phyloP scores from a whole-genome alignment of 2,888 invertebrate genomes.

The Athrips mouffetella region DNA sequence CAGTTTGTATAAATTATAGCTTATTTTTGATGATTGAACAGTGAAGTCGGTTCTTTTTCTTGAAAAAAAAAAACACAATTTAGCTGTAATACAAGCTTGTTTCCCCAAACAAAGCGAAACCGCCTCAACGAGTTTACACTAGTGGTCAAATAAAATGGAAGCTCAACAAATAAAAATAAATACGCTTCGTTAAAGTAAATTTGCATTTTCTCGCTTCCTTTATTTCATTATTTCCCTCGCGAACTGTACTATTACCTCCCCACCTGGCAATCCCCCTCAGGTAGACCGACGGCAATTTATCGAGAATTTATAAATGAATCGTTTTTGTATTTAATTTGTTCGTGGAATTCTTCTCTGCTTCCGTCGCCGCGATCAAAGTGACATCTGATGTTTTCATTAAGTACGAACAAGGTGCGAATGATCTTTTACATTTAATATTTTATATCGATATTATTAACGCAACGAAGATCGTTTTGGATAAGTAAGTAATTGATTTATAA shows the following conservation, averaged over 20 bases:
- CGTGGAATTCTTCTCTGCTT: constrained; percentile 33
- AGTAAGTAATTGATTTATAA: too few relatives aligned
- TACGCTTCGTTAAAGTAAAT: constrained; percentile 65
- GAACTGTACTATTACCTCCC: constrained; percentile 42
- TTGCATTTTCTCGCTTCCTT: constrained; percentile 63
- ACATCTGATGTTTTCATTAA: constrained; percentile 13
- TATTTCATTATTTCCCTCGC: constrained; percentile 49
- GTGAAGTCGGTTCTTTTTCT: too few relatives aligned
- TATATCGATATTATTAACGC: too few relatives aligned
- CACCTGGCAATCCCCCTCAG: constrained; percentile 32
- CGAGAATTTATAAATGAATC: constrained; percentile 33
- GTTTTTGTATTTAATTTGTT: constrained; percentile 42
- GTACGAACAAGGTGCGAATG: constrained; percentile 5
- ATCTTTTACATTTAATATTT: too few relatives aligned
- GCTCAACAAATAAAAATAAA: constrained; percentile 50
- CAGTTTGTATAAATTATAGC: too few relatives aligned
- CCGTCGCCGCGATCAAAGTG: constrained; percentile 15
- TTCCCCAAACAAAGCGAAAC: too few relatives aligned
- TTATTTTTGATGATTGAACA: too few relatives aligned
- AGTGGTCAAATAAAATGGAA: constrained; percentile 34
- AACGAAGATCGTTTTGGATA: too few relatives aligned
- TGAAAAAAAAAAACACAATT: too few relatives aligned
- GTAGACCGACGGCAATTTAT: constrained; percentile 37
- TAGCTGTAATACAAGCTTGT: too few relatives aligned
- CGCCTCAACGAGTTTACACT: constrained; percentile 23